phyloP scores from a whole-genome alignment of 2,888 invertebrate species.

The Dermolepida albohirtum region DNA sequence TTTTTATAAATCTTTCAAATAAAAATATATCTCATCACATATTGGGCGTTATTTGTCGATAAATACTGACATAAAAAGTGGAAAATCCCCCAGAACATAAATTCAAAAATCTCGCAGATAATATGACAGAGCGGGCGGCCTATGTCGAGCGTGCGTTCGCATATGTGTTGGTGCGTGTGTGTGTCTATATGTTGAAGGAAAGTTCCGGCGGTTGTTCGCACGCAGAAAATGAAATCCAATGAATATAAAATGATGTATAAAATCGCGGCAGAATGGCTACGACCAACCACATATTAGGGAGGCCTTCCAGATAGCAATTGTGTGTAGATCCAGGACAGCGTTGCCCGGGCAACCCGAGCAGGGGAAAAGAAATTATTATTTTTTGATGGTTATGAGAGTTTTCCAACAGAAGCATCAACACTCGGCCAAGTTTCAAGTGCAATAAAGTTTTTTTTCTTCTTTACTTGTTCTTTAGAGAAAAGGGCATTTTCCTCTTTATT shows the following conservation, averaged over 20 bases:
- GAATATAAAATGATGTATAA: slow-evolving; percentile 42
- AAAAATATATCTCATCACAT: neutral
- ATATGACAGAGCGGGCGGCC: slow-evolving; percentile 11
- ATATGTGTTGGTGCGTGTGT: slow-evolving; percentile 5
- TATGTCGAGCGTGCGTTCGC: slow-evolving; percentile 1
- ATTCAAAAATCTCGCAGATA: slow-evolving; percentile 24
- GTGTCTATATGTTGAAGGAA: slow-evolving; percentile 2
- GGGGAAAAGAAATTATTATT: slow-evolving; percentile 62
- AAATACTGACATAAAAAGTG: slow-evolving; percentile 7
- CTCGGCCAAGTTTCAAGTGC: slow-evolving; percentile 40
- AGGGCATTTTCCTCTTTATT: too few species aligned
- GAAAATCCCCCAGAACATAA: slow-evolving; percentile 22
- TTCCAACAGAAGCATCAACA: slow-evolving; percentile 44
- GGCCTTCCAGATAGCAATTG: slow-evolving; percentile 42
- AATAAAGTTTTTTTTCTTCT: slow-evolving; percentile 30
- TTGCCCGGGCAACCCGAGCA: slow-evolving; percentile 56
- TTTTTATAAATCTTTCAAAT: too few species aligned
- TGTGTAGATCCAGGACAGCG: slow-evolving; percentile 45
- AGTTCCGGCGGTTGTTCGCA: slow-evolving; percentile 23
- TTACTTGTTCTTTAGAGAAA: too few species aligned
- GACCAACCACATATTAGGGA: slow-evolving; percentile 44
- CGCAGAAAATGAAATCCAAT: slow-evolving; percentile 40
- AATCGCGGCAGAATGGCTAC: slow-evolving; percentile 38
- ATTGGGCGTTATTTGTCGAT: slow-evolving; percentile 8
- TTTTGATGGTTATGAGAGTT: slow-evolving; percentile 64